Evolutionary conservation across 2,888 invertebrate genomes (phyloP), one percentile per base, ranked within the genome.

Genomic region (Dysmachus trigonus): DNA sequence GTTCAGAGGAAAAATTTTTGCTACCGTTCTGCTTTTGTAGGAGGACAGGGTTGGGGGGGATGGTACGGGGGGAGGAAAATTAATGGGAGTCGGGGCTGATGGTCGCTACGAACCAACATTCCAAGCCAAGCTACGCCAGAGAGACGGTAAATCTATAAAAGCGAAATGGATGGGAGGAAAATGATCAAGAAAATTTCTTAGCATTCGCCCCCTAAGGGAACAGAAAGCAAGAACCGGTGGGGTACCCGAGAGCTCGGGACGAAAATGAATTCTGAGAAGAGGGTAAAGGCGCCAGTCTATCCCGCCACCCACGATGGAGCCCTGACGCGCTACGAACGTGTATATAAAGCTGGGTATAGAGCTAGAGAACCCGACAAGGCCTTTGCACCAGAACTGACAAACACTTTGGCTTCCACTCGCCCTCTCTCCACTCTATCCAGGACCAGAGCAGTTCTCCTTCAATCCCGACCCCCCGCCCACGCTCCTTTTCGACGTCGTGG

Each of bases 111-210:
- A 83, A 83, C 83, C 77, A 71, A 85, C 85, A 85, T 85, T 85
- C 77, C 85, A 77, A n/a, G 53, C 83, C 83, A 83, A 51, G 35
- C 79, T 71, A 81, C 72, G 71, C 41, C 72, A 18, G 47, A 86
- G 79, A 86, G 77, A 79, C 86, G 86, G 79, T 79, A 86, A 86
- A 86, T 86, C 86, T 86, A 86, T 86, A 86, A 81, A 86, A 86
- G 86, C 77, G 77, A 79, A 86, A 86, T 79, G 62, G 79, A 79
- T 86, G 86, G 86, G 79, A 79, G 86, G 86, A 72, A 86, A 86
- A 86, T 79, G 86, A 86, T 86, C 86, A 86, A 79, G 86, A 86
- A 86, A 86, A 79, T 86, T 86, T 86, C 86, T 86, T 79, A 86
- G 77, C 79, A 79, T 72, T 79, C 81, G 41, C 72, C 79, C 72